These are phyloP conservation scores for Megalops cyprinoides DNA, from an alignment of 2,797 vertebrate genomes.

Conservation along the genomic window DNA sequence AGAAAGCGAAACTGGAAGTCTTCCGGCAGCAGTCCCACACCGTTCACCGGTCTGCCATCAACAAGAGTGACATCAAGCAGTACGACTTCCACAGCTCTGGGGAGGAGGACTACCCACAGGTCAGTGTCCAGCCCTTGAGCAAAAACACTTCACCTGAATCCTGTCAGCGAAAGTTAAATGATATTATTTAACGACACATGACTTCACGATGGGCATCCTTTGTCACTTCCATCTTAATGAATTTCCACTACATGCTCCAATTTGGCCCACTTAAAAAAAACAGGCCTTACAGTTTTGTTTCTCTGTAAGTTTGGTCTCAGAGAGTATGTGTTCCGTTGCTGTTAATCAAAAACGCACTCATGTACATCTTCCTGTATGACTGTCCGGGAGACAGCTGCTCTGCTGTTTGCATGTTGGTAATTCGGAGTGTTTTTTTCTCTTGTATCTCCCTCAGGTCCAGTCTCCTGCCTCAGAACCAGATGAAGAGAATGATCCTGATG, in stretches of 20 bases:
- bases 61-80: slow-evolving; percentile 89
- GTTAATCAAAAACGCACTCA: not conserved
- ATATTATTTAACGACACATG: no score
- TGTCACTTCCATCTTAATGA: no score
- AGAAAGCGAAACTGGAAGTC: slow-evolving; percentile 79
- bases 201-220: no score
- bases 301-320: not conserved
- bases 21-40: slow-evolving; percentile 73
- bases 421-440: slow-evolving; percentile 3
- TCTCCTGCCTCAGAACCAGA: slow-evolving; percentile 86
- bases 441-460: slow-evolving; percentile 63
- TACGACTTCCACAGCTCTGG: slow-evolving; percentile 96
- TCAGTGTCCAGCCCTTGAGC: slow-evolving; percentile 56
- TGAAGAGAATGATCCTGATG: slow-evolving; percentile 89
- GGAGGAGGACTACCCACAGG: slow-evolving; percentile 87
- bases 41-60: slow-evolving; percentile 77
- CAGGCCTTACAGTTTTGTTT: not conserved
- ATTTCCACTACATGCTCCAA: not conserved
- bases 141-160: no score
- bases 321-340: not conserved
- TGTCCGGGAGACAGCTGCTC: no score
- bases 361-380: no score
- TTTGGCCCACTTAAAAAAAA: not conserved
- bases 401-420: not conserved
- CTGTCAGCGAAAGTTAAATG: no score